A percentile compares a stretch with the other conserved stretches of the same genome.
Conservation (phyloP, 2,113 vertebrate species). For the Coryphaenoides rupestris region DNA sequence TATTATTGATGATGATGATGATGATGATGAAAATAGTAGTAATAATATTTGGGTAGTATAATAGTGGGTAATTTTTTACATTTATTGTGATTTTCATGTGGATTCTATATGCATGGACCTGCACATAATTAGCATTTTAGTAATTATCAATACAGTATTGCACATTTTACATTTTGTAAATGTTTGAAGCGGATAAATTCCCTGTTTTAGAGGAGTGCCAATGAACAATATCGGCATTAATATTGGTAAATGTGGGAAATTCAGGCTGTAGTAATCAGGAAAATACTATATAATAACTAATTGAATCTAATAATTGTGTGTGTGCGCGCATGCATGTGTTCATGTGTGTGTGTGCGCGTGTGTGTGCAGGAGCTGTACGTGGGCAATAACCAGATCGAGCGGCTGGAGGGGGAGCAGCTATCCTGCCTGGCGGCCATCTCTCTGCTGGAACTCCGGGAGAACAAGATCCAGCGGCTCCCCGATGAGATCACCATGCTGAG, state of each 20-base stretch:
- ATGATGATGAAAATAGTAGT: too few species aligned
- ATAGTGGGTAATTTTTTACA: too few species aligned
- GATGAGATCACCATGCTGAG: slow-evolving; percentile 81
- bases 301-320: slow-evolving; percentile 8
- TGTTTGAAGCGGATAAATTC: too few species aligned
- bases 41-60: too few species aligned
- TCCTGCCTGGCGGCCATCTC: slow-evolving; percentile 78
- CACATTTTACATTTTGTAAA: too few species aligned
- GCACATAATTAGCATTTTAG: not conserved
- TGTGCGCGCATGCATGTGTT: slow-evolving; percentile 11
- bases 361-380: slow-evolving; percentile 83
- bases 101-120: too few species aligned
- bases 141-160: too few species aligned
- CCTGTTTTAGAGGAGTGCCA: too few species aligned
- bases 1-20: too few species aligned
- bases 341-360: slow-evolving; percentile 8
- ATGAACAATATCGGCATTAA: too few species aligned
- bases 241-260: too few species aligned
- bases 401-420: slow-evolving; percentile 77
- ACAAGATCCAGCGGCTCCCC: slow-evolving; percentile 86
- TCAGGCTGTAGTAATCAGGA: not conserved
- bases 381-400: slow-evolving; percentile 91
- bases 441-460: slow-evolving; percentile 89
- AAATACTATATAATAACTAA: not conserved
- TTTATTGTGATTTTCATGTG: not conserved